phyloP scores from a whole-genome alignment of 2,113 vertebrate species.

The Leucosticte australis region DNA sequence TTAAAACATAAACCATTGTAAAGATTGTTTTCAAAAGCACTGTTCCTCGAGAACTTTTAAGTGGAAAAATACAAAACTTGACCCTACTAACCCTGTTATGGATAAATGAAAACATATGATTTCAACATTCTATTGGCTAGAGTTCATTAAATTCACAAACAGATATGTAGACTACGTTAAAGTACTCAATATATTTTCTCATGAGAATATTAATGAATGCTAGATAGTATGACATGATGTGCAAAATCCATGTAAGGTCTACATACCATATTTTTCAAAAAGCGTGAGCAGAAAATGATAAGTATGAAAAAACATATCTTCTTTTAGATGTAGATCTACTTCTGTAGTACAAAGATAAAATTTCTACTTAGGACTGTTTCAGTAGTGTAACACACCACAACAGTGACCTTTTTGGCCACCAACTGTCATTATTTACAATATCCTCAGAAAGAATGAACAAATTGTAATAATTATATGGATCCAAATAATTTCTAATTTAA shows the following conservation, averaged over 20 bases:
- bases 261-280: background rate
- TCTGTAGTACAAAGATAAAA: background rate
- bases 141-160: background rate
- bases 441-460: background rate
- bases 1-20: background rate
- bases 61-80: background rate
- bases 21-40: background rate
- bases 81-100: background rate
- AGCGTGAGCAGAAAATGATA: background rate
- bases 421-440: background rate
- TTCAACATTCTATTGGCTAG: background rate
- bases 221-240: background rate
- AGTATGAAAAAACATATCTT: background rate
- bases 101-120: background rate
- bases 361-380: background rate
- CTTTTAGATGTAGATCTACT: background rate
- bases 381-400: background rate
- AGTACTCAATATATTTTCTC: rapidly evolving
- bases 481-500: background rate
- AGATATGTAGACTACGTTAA: background rate
- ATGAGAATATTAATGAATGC: background rate
- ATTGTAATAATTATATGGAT: background rate
- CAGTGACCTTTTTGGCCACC: background rate
- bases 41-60: background rate
- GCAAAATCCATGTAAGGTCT: background rate